phyloP scores from a whole-genome alignment of 2,797 vertebrate genomes.

The Brachymystax lenok region DNA sequence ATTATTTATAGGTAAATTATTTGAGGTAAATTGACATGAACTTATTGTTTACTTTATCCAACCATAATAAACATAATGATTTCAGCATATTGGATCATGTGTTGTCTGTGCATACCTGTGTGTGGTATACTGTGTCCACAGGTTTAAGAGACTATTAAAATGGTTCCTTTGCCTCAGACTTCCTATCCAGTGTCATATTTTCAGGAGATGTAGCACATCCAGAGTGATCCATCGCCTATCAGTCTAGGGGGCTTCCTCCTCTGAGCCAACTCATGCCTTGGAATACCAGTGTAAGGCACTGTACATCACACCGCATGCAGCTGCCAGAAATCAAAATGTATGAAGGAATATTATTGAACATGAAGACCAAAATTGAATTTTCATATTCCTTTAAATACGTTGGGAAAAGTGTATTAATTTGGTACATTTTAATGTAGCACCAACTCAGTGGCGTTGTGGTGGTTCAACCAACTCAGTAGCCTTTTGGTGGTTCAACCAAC shows the following conservation, averaged over 20 bases:
- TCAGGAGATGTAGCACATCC: neutral
- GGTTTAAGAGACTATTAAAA: slow-evolving; percentile 1
- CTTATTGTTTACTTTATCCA: neutral
- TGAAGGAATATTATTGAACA: neutral
- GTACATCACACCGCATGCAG: neutral
- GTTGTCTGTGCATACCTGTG: neutral
- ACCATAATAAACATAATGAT: neutral
- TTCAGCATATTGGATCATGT: slow-evolving; percentile 4
- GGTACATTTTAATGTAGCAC: neutral
- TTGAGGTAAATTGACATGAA: neutral
- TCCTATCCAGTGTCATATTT: neutral
- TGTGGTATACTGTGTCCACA: neutral
- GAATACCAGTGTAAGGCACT: neutral
- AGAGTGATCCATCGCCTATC: neutral
- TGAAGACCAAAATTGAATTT: neutral
- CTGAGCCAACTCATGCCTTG: neutral
- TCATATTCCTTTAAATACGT: neutral
- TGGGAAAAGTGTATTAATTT: neutral
- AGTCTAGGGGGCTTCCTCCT: neutral
- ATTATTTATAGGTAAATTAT: neutral
- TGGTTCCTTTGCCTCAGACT: neutral
- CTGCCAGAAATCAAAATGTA: neutral
- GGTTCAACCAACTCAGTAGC: no score
- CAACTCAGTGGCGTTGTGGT: neutral
- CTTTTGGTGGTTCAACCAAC: no score